Evolutionary conservation across 2,888 invertebrate species (phyloP), one percentile per base, ranked within the genome.

Genomic region (Tanytarsus gracilentus): DNA sequence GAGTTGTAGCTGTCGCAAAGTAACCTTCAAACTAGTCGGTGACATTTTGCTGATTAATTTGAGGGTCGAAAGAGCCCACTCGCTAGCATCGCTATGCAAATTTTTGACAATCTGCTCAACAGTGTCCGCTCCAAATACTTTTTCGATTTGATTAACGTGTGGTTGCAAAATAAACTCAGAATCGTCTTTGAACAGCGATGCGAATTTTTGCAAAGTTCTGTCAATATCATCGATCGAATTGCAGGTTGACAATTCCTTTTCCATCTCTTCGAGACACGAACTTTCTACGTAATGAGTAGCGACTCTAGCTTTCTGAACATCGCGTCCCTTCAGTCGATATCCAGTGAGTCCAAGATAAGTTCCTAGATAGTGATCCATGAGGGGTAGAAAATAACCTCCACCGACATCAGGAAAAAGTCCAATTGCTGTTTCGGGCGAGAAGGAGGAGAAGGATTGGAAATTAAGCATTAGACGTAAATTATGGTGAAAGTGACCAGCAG

Each of bases 361-460:
- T 60, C 99, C 98, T 36, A 98, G 76, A 69, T 89, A 86, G 14
- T 90, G 91, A 61, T 81, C 79, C 51, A 99, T 72, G 63, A 91
- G 79, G 0, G 98, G 87, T 60, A 99, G 76, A 71, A 98, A 94
- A 69, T 92, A 86, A 1, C 92, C 88, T 0, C 90, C 96, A 1
- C 99, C 99, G 6, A 98, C 97, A 78, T 99, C 99, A 1, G 98
- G 95, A 69, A 96, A 94, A 30, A 98, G 76, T 6, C 96, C 98
- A 66, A 99, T 95, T n/a, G 88, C 91, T 0, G 97, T 97, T 21
- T 53, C 33, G 4, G 53, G 33, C 36, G 5, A 29, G 5, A 29
- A 29, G 9, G 33, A 11, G 5, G 29, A 5, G 9, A 7, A 29
- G n/a, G 33, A 11, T 33, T 33, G n/a, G 11, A 18, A 23, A 44